Conservation (phyloP, 2,113 vertebrate genomes). For the Labrus mixtus region DNA sequence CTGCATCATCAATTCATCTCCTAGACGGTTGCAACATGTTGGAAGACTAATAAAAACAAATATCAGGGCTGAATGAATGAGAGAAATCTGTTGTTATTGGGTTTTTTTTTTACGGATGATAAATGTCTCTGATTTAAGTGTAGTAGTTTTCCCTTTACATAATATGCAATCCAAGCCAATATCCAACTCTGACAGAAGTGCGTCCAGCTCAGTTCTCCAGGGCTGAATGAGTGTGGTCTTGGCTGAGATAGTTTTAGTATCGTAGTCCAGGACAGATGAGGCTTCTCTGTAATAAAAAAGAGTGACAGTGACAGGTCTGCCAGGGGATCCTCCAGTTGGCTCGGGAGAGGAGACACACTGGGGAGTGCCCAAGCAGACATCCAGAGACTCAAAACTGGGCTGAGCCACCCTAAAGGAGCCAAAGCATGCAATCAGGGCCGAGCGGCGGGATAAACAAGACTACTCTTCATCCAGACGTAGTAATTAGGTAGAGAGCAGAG, state of each 20-base stretch:
- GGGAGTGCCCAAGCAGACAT: conserved; percentile 53
- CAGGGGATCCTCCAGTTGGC: conserved; percentile 51
- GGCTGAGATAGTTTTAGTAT: conserved; percentile 20
- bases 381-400: conserved; percentile 56
- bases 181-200: conserved; percentile 31
- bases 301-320: conserved; percentile 49
- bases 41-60: neutral
- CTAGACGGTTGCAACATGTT: neutral
- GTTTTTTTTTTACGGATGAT: neutral
- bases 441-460: conserved; percentile 70
- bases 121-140: neutral
- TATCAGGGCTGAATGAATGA: neutral
- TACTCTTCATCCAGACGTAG: conserved; percentile 67
- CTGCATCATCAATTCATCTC: conserved; percentile 2
- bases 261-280: conserved; percentile 51
- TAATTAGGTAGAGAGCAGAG: conserved; percentile 68
- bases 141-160: conserved; percentile 16
- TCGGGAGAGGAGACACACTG: conserved; percentile 26
- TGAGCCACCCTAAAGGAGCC: conserved; percentile 69
- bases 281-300: conserved; percentile 40
- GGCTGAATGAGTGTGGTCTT: conserved; percentile 26
- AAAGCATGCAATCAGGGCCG: conserved; percentile 74
- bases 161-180: conserved; percentile 4
- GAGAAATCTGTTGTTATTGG: neutral
- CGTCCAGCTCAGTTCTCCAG: conserved; percentile 33